Conservation (phyloP, 1,140 invertebrate species). For the Chironomus striatipennis region DNA sequence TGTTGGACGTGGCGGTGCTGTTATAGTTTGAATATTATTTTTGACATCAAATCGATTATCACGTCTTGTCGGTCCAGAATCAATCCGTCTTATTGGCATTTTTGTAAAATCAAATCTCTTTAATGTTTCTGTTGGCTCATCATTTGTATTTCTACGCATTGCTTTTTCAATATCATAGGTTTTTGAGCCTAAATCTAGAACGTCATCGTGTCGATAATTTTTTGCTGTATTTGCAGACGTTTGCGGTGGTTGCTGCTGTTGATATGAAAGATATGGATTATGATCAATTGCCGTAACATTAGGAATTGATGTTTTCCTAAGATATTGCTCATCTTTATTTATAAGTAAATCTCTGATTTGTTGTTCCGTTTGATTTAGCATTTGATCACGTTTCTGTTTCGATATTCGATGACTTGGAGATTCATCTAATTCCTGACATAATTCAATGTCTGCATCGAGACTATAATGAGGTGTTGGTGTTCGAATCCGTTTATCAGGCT, state of each 20-base stretch:
- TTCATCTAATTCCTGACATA: not conserved
- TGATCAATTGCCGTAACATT: not conserved
- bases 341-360: not conserved
- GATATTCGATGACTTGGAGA: constrained; percentile 1
- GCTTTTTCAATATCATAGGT: constrained; percentile 14
- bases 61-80: constrained; percentile 22
- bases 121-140: not conserved
- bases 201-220: constrained; percentile 18
- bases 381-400: constrained; percentile 18
- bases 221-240: not conserved
- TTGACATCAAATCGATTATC: not conserved
- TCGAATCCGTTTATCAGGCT: not conserved
- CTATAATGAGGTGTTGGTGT: constrained; percentile 20
- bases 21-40: not conserved
- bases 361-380: constrained; percentile 5
- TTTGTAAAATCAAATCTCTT: constrained; percentile 9
- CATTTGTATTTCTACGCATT: not conserved
- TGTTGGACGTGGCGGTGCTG: not conserved
- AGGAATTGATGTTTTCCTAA: not conserved
- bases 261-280: not conserved
- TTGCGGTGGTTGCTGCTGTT: not conserved
- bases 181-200: constrained; percentile 6
- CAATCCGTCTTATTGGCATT: constrained; percentile 17
- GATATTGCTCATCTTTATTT: constrained; percentile 8
- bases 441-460: constrained; percentile 20